Conservation (phyloP, 2,888 invertebrate species). For the Saturnia pavonia region DNA sequence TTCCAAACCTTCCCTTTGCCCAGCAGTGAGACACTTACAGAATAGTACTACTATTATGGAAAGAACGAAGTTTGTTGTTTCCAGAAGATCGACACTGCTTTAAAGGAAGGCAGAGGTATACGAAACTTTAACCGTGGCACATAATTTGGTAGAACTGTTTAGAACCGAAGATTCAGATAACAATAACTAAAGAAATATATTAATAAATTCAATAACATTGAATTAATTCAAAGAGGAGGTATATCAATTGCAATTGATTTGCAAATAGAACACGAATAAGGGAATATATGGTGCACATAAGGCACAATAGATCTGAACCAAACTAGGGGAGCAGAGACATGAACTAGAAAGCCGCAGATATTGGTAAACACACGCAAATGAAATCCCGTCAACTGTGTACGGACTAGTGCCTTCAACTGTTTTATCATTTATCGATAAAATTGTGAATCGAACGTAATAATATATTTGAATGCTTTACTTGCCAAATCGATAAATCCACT, state of each 20-base stretch:
- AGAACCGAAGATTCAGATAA: not conserved
- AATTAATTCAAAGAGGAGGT: not conserved
- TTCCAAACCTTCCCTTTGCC: no score
- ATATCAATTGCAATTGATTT: not conserved
- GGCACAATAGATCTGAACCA: conserved; percentile 21
- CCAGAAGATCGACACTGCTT: not conserved
- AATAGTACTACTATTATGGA: no score
- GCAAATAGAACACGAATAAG: not conserved
- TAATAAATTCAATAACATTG: not conserved
- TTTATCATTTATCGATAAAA: conserved; percentile 12
- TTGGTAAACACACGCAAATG: conserved; percentile 37
- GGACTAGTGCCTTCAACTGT: not conserved
- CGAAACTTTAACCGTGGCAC: not conserved
- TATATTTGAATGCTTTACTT: no score
- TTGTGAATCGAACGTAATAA: not conserved
- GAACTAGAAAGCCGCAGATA: conserved; percentile 29
- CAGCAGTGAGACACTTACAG: no score
- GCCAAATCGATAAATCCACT: no score
- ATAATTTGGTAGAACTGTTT: no score
- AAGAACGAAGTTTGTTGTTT: not conserved
- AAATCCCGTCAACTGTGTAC: conserved; percentile 27
- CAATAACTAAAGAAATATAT: not conserved
- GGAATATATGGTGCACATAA: not conserved
- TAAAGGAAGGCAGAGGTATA: not conserved
- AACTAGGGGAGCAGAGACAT: conserved; percentile 29